Evolutionary conservation across 2,888 invertebrate species (phyloP), one percentile per base, ranked within the genome.

Genomic region (Drosophila melanosoma): DNA sequence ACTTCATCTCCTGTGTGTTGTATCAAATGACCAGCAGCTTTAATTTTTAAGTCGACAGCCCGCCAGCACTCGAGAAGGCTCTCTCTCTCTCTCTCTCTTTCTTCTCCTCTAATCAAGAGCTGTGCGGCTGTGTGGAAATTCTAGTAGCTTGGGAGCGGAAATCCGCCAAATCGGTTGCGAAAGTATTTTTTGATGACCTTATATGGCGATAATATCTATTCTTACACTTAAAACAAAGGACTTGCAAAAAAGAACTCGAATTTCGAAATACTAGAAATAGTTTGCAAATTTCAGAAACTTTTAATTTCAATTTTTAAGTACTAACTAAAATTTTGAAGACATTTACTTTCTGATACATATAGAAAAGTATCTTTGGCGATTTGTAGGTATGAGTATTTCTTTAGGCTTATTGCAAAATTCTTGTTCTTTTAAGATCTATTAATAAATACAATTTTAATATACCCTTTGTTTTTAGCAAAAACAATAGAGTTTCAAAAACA

Each of bases 101-200:
- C 11, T 36, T 0, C 17, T 8, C 10, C 68, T 74, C 79, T 70
- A 78, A 82, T 71, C 79, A 73, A 70, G 72, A 67, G 53, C 42
- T 70, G 57, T 64, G 63, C 64, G 67, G 60, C 68, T 79, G 35
- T 38, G 38, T 57, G 74, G 85, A 85, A 85, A 85, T 62, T 81
- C 69, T 77, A 85, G 85, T 81, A 81, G 84, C 85, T 82, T 85
- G 85, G 67, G 87, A 85, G 76, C 85, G 85, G 85, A 85, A 81
- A 84, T 84, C 71, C 81, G 79, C 69, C 63, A 67, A 67, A 67
- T 56, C 70, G 63, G 58, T 58, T 60, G 72, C 68, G 65, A 74
- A 79, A 66, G 53, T 65, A 42, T 66, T 36, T 65, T 35, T 58
- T 38, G 58, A 59, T 60, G 49, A 52, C 70, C 74, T 54, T 76